These are phyloP conservation scores for Drosophila murphyi DNA, from an alignment of 1,140 invertebrate genomes.

Conservation along the genomic window DNA sequence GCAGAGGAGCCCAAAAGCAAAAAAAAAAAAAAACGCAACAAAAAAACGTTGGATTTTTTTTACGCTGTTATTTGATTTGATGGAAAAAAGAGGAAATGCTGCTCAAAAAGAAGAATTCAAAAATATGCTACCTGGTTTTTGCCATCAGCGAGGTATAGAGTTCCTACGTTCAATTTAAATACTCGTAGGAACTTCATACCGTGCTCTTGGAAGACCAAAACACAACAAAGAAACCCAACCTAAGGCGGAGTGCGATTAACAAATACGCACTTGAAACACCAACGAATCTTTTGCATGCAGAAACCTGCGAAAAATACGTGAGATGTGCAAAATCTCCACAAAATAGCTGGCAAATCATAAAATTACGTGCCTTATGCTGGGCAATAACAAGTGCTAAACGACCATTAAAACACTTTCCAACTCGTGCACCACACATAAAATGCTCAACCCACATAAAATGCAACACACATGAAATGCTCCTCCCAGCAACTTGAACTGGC, in stretches of 20 bases:
- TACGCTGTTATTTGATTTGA: slow-evolving; percentile 48
- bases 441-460: not conserved
- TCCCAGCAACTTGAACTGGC: not conserved
- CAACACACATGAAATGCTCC: not conserved
- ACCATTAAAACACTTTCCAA: slow-evolving; percentile 21
- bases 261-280: slow-evolving; percentile 30
- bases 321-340: slow-evolving; percentile 1
- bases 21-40: slow-evolving; percentile 18
- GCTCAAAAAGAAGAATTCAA: slow-evolving; percentile 42
- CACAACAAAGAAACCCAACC: slow-evolving; percentile 52
- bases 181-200: slow-evolving; percentile 85
- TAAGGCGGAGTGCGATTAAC: slow-evolving; percentile 15
- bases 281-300: slow-evolving; percentile 32
- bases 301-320: slow-evolving; percentile 16
- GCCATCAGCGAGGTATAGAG: slow-evolving; percentile 85
- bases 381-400: slow-evolving; percentile 42
- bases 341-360: slow-evolving; percentile 32
- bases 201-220: slow-evolving; percentile 84
- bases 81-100: slow-evolving; percentile 53
- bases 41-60: slow-evolving; percentile 53
- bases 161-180: slow-evolving; percentile 84
- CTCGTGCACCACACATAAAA: slow-evolving; percentile 24
- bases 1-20: slow-evolving; percentile 30
- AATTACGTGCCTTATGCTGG: slow-evolving; percentile 31
- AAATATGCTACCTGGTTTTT: slow-evolving; percentile 82